Conservation (phyloP, 2,113 vertebrate genomes). For the Callopanchax toddi region DNA sequence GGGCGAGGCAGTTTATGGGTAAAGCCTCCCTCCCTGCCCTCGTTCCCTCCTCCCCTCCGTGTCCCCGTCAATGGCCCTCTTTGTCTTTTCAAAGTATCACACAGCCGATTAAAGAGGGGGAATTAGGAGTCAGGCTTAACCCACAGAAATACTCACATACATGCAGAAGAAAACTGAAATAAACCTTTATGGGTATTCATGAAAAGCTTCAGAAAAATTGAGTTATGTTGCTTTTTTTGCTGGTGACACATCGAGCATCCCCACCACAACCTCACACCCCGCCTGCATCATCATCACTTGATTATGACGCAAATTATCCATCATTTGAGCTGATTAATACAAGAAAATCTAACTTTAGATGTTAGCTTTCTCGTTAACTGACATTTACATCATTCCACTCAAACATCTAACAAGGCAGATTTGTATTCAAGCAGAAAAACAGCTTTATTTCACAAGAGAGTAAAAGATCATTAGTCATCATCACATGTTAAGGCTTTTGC, state of each 20-base stretch:
- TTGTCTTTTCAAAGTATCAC: constrained; percentile 83
- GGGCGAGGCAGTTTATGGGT: constrained; percentile 64
- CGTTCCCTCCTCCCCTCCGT: constrained; percentile 37
- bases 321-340: background rate
- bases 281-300: too few relatives aligned
- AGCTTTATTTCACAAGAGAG: constrained; percentile 78
- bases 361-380: background rate
- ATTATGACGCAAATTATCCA: background rate
- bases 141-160: constrained; percentile 21
- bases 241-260: too few relatives aligned
- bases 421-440: constrained; percentile 60
- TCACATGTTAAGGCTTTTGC: constrained; percentile 53
- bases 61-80: constrained; percentile 76
- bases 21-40: constrained; percentile 58
- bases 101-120: constrained; percentile 79
- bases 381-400: background rate
- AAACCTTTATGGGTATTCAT: too few relatives aligned
- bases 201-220: too few relatives aligned
- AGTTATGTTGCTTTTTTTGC: too few relatives aligned
- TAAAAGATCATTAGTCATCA: constrained; percentile 65
- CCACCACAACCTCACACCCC: too few relatives aligned
- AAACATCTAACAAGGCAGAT: constrained; percentile 20
- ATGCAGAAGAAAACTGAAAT: constrained; percentile 13
- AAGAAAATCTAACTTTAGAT: background rate
- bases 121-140: constrained; percentile 80